Conservation (phyloP, 2,797 vertebrate genomes). For the Bradypodion ventrale region DNA sequence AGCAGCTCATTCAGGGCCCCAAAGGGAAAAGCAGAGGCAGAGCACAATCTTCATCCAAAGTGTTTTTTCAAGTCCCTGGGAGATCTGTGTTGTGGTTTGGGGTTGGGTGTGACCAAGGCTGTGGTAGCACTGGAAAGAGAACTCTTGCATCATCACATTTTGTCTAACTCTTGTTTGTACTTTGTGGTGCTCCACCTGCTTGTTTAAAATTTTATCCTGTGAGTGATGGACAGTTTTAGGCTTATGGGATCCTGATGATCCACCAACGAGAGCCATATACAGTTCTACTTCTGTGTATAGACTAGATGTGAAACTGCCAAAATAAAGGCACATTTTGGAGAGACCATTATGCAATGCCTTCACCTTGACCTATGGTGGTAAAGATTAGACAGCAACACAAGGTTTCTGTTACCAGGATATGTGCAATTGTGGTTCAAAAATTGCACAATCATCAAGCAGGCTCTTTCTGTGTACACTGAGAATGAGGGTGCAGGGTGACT, state of each 20-base stretch:
- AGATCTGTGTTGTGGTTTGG: background rate
- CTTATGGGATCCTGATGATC: background rate
- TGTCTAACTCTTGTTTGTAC: background rate
- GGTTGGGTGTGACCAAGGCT: background rate
- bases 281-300: too few relatives aligned
- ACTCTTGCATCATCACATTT: fast-evolving
- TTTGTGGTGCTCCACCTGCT: slow-evolving; percentile 3
- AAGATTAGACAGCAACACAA: too few relatives aligned
- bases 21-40: background rate
- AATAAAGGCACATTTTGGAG: too few relatives aligned
- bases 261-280: background rate
- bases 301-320: too few relatives aligned
- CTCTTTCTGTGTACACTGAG: too few relatives aligned
- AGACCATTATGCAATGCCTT: too few relatives aligned
- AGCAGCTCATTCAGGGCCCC: background rate
- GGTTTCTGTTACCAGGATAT: too few relatives aligned
- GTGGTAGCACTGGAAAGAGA: fast-evolving
- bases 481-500: background rate
- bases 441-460: too few relatives aligned
- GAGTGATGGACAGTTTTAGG: background rate
- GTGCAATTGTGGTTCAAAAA: too few relatives aligned
- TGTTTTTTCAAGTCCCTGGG: background rate
- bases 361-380: too few relatives aligned
- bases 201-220: slow-evolving; percentile 7
- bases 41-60: fast-evolving